Conservation (phyloP, 2,797 vertebrate species). For the Loris lydekkerianus region DNA sequence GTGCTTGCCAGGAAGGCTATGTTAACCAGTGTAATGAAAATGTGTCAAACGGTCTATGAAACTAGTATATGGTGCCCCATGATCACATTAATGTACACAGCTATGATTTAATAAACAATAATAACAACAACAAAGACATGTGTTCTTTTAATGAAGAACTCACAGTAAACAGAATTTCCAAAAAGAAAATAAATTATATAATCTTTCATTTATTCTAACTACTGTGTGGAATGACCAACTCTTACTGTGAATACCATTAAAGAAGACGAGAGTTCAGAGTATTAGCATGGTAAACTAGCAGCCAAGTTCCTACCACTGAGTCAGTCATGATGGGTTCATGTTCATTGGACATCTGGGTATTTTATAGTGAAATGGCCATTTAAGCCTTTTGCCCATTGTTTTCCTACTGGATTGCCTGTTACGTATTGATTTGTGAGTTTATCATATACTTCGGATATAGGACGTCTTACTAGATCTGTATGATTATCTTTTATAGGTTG, state of each 20-base stretch:
- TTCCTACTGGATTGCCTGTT: neutral
- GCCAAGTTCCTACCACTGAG: neutral
- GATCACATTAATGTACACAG: too few relatives aligned
- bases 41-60: too few relatives aligned
- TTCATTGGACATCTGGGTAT: neutral
- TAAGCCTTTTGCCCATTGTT: neutral
- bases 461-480: neutral
- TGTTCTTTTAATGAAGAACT: neutral
- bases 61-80: too few relatives aligned
- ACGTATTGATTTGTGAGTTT: neutral
- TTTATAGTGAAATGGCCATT: neutral
- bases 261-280: neutral
- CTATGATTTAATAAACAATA: too few relatives aligned
- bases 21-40: too few relatives aligned
- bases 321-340: neutral
- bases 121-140: too few relatives aligned
- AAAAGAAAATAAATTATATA: conserved; percentile 8
- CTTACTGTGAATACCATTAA: conserved; percentile 17
- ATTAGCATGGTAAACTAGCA: neutral
- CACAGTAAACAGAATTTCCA: conserved; percentile 34
- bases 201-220: neutral
- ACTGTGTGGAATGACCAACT: neutral
- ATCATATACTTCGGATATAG: neutral
- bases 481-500: neutral
- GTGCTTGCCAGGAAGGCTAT: too few relatives aligned